A percentile compares a stretch with the other conserved stretches of the same genome.
phyloP scores from a whole-genome alignment of 2,888 invertebrate species.

The Acleris literana region DNA sequence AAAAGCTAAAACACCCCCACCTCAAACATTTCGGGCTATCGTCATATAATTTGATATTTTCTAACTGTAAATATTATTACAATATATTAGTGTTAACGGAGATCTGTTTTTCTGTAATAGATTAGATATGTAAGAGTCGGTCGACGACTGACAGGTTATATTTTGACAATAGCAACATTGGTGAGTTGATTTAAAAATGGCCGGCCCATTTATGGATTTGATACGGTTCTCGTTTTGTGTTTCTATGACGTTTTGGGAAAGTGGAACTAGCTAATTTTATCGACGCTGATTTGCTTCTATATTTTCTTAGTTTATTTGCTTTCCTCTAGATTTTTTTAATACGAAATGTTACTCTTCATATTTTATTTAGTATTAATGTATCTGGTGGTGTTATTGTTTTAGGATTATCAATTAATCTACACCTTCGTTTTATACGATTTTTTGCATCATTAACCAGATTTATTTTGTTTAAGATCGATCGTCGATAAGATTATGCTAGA shows the following conservation, averaged over 20 bases:
- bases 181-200: constrained; percentile 46
- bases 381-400: too few relatives aligned
- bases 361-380: too few relatives aligned
- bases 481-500: constrained; percentile 14
- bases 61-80: constrained; percentile 69
- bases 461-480: not conserved
- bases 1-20: constrained; percentile 5
- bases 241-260: constrained; percentile 64
- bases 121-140: constrained; percentile 45
- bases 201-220: constrained; percentile 52
- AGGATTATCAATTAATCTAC: too few relatives aligned
- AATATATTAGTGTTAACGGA: constrained; percentile 66
- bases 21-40: constrained; percentile 11
- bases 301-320: not conserved
- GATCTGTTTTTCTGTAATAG: constrained; percentile 68
- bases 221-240: constrained; percentile 44
- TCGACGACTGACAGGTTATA: constrained; percentile 42
- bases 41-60: constrained; percentile 37
- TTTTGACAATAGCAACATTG: constrained; percentile 56
- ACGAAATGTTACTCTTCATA: too few relatives aligned
- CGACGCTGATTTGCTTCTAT: not conserved
- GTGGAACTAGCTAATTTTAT: constrained; percentile 1
- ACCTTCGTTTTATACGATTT: too few relatives aligned
- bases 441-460: not conserved
- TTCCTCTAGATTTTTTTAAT: not conserved